These are phyloP conservation scores for Pantherophis alleghaniensis DNA, from an alignment of 2,797 vertebrate genomes.

Conservation along the genomic window DNA sequence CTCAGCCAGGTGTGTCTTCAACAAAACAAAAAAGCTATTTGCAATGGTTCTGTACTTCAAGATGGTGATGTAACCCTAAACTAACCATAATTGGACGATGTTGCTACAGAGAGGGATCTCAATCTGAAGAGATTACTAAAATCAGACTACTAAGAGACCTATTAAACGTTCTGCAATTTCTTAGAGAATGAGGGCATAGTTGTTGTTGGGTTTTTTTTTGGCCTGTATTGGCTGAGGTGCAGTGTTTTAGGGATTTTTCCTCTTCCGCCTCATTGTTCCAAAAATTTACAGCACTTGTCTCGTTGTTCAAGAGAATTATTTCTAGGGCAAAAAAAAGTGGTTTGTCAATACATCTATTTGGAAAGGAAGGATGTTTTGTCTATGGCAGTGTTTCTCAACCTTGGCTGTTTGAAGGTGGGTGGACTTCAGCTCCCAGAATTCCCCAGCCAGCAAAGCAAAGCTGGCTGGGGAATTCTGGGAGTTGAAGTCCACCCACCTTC, in stretches of 20 bases:
- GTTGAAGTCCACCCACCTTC: too few relatives aligned
- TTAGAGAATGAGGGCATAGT: too few relatives aligned
- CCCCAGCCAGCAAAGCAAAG: too few relatives aligned
- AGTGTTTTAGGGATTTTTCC: not conserved
- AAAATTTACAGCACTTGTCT: not conserved
- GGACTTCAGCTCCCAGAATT: too few relatives aligned
- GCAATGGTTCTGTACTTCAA: not conserved
- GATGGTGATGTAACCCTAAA: not conserved
- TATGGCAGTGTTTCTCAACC: not conserved
- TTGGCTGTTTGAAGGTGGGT: too few relatives aligned
- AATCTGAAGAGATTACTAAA: too few relatives aligned
- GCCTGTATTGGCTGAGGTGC: not conserved
- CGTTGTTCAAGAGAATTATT: slow-evolving; percentile 59
- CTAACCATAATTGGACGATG: not conserved
- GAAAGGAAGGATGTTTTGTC: slow-evolving; percentile 64
- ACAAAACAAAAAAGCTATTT: not conserved
- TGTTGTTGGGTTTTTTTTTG: not conserved
- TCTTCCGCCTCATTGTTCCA: not conserved
- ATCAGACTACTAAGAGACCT: not conserved
- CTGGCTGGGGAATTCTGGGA: too few relatives aligned
- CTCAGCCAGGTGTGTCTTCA: not conserved
- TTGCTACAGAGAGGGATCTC: not conserved
- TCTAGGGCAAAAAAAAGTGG: slow-evolving; percentile 51
- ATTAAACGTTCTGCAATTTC: not conserved
- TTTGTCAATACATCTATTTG: slow-evolving; percentile 66